A percentile compares a stretch with the other conserved stretches of the same genome.
Conservation (phyloP, 1,140 invertebrate genomes). For the Drosophila willistoni region DNA sequence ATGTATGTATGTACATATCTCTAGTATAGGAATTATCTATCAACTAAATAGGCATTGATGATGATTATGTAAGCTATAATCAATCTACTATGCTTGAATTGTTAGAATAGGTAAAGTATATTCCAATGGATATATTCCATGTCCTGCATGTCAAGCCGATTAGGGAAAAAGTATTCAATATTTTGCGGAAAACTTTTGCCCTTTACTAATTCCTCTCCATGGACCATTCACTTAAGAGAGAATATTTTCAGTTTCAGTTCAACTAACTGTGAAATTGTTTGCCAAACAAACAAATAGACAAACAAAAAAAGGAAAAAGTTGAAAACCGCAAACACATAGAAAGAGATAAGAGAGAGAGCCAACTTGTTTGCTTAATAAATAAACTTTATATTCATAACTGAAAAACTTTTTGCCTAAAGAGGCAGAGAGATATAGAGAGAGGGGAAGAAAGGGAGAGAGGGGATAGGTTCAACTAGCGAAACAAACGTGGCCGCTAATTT, state of each 20-base stretch:
- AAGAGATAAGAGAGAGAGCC: conserved; percentile 68
- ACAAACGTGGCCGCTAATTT: conserved; percentile 78
- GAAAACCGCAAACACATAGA: conserved; percentile 33
- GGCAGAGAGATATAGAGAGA: background rate
- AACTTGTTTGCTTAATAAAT: conserved; percentile 81
- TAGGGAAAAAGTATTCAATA: conserved; percentile 1
- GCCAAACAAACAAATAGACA: conserved; percentile 42
- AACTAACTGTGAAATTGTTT: conserved; percentile 66
- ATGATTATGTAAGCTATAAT: background rate
- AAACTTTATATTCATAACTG: conserved; percentile 82
- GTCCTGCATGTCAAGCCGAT: background rate
- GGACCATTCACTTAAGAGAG: conserved; percentile 36
- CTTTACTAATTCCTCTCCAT: conserved; percentile 48
- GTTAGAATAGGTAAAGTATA: background rate
- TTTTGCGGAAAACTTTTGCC: conserved; percentile 17
- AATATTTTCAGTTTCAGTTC: conserved; percentile 34
- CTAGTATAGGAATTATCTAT: too few species aligned
- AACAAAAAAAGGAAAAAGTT: conserved; percentile 15
- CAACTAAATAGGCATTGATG: background rate
- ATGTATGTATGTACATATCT: too few species aligned
- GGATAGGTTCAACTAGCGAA: conserved; percentile 45
- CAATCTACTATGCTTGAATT: conserved; percentile 4
- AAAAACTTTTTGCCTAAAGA: conserved; percentile 63
- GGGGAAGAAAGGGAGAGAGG: background rate
- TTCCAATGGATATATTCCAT: background rate